These are phyloP conservation scores for Ridgeia piscesae DNA, from an alignment of 1,140 invertebrate species.

Conservation along the genomic window DNA sequence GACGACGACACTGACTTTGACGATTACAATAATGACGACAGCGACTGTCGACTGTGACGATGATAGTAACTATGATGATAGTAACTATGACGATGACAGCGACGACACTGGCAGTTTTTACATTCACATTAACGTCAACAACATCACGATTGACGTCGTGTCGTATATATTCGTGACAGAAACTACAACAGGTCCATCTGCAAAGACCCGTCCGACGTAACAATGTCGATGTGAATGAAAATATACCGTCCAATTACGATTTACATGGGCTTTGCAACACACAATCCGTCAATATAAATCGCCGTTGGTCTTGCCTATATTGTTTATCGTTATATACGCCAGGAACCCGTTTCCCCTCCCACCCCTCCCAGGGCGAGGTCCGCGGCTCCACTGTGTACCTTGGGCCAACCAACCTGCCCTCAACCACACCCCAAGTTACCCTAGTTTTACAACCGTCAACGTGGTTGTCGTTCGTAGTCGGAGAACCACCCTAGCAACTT, in stretches of 20 bases:
- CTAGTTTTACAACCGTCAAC: background rate
- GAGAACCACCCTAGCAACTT: background rate
- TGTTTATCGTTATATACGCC: too few species aligned
- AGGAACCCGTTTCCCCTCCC: too few species aligned
- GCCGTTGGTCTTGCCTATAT: too few species aligned
- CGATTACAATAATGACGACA: background rate
- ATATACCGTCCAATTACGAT: background rate
- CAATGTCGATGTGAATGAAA: too few species aligned
- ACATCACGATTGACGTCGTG: background rate
- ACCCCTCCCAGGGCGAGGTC: too few species aligned
- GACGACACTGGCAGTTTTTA: background rate
- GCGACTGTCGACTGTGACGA: background rate
- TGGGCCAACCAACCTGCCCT: background rate
- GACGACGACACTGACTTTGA: background rate
- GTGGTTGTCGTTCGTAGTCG: background rate
- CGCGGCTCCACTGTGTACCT: background rate
- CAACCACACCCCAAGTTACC: background rate
- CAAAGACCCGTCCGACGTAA: too few species aligned
- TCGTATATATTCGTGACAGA: too few species aligned
- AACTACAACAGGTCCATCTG: too few species aligned
- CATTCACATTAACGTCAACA: background rate
- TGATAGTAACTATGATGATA: background rate
- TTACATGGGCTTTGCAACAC: background rate
- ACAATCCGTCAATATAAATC: too few species aligned
- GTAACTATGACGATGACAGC: too few species aligned